Percentiles rank a stretch among this genome's conserved stretches.
Evolutionary conservation across 2,797 vertebrate species (phyloP).

Genomic region (Carapus acus): DNA sequence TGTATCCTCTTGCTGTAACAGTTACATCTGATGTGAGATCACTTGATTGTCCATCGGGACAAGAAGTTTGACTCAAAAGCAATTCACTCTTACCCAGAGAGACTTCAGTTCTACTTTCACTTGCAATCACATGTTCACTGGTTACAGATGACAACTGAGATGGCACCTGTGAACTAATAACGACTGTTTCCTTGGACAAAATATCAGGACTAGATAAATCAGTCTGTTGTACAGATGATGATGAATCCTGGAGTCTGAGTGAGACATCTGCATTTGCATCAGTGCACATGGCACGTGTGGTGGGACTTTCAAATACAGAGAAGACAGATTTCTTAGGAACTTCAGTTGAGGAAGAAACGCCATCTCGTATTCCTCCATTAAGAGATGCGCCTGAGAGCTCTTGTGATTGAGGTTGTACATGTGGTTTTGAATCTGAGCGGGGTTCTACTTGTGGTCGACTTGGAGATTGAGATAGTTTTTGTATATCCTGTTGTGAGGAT

Average conservation of each 20-base stretch:
- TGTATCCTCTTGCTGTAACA: constrained; percentile 28
- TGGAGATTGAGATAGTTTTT: constrained; percentile 29
- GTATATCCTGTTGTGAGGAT: constrained; percentile 39
- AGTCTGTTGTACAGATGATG: constrained; percentile 37
- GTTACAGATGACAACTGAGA: constrained; percentile 37
- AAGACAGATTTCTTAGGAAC: constrained; percentile 65
- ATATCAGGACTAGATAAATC: constrained; percentile 19
- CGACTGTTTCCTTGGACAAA: constrained; percentile 26
- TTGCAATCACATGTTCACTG: constrained; percentile 17
- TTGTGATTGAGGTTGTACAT: constrained; percentile 47
- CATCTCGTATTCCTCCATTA: constrained; percentile 65
- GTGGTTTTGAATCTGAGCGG: constrained; percentile 45
- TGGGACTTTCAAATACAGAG: constrained; percentile 63
- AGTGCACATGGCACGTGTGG: constrained; percentile 45
- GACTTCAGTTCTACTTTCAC: constrained; percentile 32
- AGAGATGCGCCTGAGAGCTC: constrained; percentile 52
- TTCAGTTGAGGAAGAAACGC: constrained; percentile 61
- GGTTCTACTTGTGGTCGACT: constrained; percentile 28
- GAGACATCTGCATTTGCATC: constrained; percentile 24
- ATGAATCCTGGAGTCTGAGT: constrained; percentile 29
- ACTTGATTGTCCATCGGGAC: constrained; percentile 8
- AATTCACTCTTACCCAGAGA: constrained; percentile 21
- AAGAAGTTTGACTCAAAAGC: constrained; percentile 5
- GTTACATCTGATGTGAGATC: constrained; percentile 22
- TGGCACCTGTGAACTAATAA: constrained; percentile 28